Evolutionary conservation across 1,140 invertebrate genomes (phyloP).

Genomic region (Forficula auricularia): DNA sequence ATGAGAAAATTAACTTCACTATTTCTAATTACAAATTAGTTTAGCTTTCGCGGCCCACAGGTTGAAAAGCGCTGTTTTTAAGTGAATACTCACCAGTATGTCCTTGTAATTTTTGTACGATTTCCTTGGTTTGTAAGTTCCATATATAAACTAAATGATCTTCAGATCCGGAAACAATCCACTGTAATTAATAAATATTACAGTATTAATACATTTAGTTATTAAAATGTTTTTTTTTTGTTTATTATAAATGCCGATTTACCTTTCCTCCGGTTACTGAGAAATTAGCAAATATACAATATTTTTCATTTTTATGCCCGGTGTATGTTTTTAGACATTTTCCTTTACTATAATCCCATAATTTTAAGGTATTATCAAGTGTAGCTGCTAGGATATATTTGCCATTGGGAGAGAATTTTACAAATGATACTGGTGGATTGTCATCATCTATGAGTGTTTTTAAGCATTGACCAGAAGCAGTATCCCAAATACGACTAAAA

Average conservation of each 20-base stretch:
- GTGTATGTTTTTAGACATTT: constrained; percentile 96
- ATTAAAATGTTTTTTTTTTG: neutral
- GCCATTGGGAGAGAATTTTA: constrained; percentile 99
- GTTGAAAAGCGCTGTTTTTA: too few relatives aligned
- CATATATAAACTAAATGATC: constrained; percentile 98
- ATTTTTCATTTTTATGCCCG: constrained; percentile 98
- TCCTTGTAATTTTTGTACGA: constrained; percentile 92
- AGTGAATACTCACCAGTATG: constrained; percentile 77
- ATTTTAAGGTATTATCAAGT: constrained; percentile 91
- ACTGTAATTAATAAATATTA: constrained; percentile 48
- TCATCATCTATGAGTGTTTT: constrained; percentile 94
- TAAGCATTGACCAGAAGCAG: constrained; percentile 94
- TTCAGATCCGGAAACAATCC: constrained; percentile 99
- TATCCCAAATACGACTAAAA: constrained; percentile 97
- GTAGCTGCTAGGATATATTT: constrained; percentile 98
- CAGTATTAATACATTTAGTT: too few relatives aligned
- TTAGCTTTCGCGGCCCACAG: too few relatives aligned
- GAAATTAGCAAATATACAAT: constrained; percentile 99
- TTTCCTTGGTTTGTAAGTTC: constrained; percentile 98
- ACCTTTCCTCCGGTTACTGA: constrained; percentile 98
- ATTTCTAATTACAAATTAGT: too few relatives aligned
- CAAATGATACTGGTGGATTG: constrained; percentile 98
- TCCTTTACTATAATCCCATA: constrained; percentile 98
- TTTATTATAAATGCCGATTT: constrained; percentile 14
- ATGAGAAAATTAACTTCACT: too few relatives aligned